Base-by-base conservation (phyloP, 2,797 vertebrate genomes). In the Merluccius polli region DNA sequence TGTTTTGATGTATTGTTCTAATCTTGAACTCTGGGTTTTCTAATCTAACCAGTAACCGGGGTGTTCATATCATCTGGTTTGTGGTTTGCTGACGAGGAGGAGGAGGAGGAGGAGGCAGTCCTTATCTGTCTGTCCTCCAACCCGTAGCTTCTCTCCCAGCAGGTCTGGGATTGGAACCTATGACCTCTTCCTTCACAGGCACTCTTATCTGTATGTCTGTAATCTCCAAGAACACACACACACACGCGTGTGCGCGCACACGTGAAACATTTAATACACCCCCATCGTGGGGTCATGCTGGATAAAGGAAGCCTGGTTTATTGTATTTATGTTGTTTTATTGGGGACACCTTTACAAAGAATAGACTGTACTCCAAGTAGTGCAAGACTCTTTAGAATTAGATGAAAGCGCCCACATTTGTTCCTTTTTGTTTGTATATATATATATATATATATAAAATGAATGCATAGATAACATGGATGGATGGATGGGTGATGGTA, bases 181-280 rank as follows among this genome's bases (percentile, higher is more conserved):
- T 77, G 36, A 83, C 48, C 73, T 81, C 59, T 52, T 48, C 67
- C 38, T 16, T 82, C 63, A 78, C 31, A 48, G 74, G 29, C 18
- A 68, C 24, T 7, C 33, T 38, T 72, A 36, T 72, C 71, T 41
- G 4, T 30, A 32, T 18, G 30, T 18, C 67, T 32, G 67, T 69
- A 69, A 32, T 69, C 67, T 69, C 29, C 11, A 69, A 16, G 67
- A 18, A 69, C 67, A 69, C 67, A 32, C 31, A 27, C 59, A 27
- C 59, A 4, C 59, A 12, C 24, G 4, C 24, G 12, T 24, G 11
- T 24, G 12, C 59, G 3, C 59, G 12, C 59, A 27, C 52, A 24
- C 52, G 12, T 9, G 12, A 52, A 21, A n/a, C 52, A 9, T 59
- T 65, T 27, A 8, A 29, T 27, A 27, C 59, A 65, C 59, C 59